Conservation (phyloP, 2,113 vertebrate species). For the Poeciliopsis retropinna region DNA sequence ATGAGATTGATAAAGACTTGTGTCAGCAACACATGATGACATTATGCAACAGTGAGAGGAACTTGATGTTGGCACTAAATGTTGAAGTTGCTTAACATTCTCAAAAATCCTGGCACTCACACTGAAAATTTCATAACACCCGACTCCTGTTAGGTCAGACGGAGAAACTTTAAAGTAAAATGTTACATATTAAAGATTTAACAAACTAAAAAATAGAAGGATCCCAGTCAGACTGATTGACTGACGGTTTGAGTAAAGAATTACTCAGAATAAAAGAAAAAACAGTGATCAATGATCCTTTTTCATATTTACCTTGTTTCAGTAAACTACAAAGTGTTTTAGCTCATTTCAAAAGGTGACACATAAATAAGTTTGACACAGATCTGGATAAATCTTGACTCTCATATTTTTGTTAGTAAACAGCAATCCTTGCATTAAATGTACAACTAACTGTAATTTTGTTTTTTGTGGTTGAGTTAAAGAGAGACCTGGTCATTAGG, state of each 20-base stretch:
- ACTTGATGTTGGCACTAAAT: slow-evolving; percentile 34
- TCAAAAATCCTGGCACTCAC: slow-evolving; percentile 41
- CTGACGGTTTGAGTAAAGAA: not conserved
- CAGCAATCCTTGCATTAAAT: too few relatives aligned
- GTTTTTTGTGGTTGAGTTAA: too few relatives aligned
- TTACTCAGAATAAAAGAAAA: not conserved
- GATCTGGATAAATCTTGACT: too few relatives aligned
- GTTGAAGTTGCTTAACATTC: slow-evolving; percentile 62
- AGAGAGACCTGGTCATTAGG: too few relatives aligned
- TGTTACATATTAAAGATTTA: not conserved
- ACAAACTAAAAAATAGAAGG: not conserved
- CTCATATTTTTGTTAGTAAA: too few relatives aligned
- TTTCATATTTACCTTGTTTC: too few relatives aligned
- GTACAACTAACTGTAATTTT: too few relatives aligned
- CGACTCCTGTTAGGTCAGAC: slow-evolving; percentile 32
- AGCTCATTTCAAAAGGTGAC: too few relatives aligned
- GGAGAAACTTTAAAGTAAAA: slow-evolving; percentile 13
- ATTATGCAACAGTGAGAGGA: slow-evolving; percentile 67
- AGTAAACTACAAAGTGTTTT: too few relatives aligned
- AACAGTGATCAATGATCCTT: not conserved
- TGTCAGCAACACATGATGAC: slow-evolving; percentile 52
- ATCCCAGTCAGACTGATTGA: not conserved
- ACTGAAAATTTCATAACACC: slow-evolving; percentile 49
- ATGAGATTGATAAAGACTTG: not conserved
- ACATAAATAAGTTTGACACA: too few relatives aligned